These are phyloP conservation scores for Palloptera scutellata DNA, from an alignment of 2,888 invertebrate species.

Conservation along the genomic window DNA sequence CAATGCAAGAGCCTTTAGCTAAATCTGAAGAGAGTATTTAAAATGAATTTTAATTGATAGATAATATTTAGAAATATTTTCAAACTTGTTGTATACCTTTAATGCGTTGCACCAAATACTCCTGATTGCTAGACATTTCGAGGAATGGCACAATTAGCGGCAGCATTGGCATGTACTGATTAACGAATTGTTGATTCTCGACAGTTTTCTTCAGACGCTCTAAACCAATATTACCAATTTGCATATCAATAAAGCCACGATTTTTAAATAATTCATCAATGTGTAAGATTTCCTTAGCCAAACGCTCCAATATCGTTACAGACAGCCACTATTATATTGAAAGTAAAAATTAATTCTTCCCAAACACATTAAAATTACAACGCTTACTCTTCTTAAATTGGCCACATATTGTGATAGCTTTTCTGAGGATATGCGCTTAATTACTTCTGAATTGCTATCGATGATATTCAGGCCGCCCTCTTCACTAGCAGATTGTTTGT, in stretches of 20 bases:
- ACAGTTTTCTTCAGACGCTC: constrained; percentile 79
- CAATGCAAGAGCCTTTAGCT: constrained; percentile 81
- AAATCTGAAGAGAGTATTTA: constrained; percentile 31
- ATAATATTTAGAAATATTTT: background rate
- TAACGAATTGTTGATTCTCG: constrained; percentile 65
- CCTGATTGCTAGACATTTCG: constrained; percentile 83
- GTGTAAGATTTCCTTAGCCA: constrained; percentile 77
- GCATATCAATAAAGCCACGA: constrained; percentile 74
- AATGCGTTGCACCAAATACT: constrained; percentile 83
- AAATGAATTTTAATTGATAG: background rate
- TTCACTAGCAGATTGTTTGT: constrained; percentile 55
- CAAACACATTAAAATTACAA: constrained; percentile 2
- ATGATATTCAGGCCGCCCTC: constrained; percentile 57
- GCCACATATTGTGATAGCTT: constrained; percentile 81
- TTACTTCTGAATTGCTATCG: constrained; percentile 62
- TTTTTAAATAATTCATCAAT: constrained; percentile 76
- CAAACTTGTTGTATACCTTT: constrained; percentile 64
- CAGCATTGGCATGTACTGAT: constrained; percentile 60
- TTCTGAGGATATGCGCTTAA: constrained; percentile 66
- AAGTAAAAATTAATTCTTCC: background rate
- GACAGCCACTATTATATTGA: constrained; percentile 80
- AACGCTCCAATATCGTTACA: constrained; percentile 79
- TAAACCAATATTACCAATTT: constrained; percentile 74
- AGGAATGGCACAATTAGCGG: constrained; percentile 78
- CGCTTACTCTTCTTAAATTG: constrained; percentile 75